Percentiles rank a stretch among this genome's conserved stretches.
Evolutionary conservation across 53 echinoderm and acorn worm species (phyloP).

Genomic region (Crossaster papposus): DNA sequence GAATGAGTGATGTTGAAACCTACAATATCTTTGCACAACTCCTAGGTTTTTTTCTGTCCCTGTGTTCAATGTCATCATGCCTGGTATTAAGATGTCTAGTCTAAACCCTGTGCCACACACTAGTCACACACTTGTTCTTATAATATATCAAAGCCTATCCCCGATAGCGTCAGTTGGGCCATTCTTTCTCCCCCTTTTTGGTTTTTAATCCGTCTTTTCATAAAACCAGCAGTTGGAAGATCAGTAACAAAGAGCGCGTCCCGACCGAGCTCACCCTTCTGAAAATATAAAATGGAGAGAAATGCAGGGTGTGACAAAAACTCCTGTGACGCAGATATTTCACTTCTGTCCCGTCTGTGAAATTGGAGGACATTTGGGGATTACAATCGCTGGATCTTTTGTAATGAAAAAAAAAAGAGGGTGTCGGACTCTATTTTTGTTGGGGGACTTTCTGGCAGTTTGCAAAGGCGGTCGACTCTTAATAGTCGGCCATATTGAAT

Average conservation of each 20-base stretch:
- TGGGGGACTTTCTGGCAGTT: constrained; percentile 16
- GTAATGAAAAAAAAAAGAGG: neutral
- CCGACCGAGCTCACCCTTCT: constrained; percentile 10
- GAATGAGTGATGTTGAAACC: constrained; percentile 11
- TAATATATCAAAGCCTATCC: constrained; percentile 33
- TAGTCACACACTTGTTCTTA: constrained; percentile 26
- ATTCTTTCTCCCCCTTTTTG: constrained; percentile 9
- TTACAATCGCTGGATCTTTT: constrained; percentile 33
- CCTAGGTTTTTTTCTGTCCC: neutral
- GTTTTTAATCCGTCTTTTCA: constrained; percentile 53
- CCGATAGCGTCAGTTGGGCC: constrained; percentile 23
- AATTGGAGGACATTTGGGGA: constrained; percentile 15
- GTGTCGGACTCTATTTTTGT: constrained; percentile 43
- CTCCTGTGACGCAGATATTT: constrained; percentile 8
- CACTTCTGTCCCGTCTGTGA: constrained; percentile 8
- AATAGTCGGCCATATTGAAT: constrained; percentile 27
- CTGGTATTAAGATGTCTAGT: neutral
- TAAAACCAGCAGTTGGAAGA: constrained; percentile 44
- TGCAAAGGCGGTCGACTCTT: constrained; percentile 8
- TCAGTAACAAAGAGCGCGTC: constrained; percentile 51
- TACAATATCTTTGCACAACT: neutral
- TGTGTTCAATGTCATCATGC: neutral
- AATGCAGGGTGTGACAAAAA: neutral
- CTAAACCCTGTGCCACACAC: constrained; percentile 12
- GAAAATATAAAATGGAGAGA: neutral